Evolutionary conservation across 2,797 vertebrate species (phyloP).

Genomic region (Anas capensis): DNA sequence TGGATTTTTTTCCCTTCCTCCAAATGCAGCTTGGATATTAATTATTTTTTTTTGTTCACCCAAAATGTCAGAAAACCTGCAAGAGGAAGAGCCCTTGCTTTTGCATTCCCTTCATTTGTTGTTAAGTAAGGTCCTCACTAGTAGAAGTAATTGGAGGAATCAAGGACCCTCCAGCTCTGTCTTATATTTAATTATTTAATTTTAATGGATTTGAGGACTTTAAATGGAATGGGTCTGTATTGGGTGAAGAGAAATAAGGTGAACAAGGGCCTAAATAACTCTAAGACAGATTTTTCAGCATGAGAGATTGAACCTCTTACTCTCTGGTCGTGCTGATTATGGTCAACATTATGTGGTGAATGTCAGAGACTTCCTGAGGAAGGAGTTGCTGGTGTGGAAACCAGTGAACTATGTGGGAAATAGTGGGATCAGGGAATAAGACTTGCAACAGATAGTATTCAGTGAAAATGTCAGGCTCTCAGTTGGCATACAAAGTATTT

Average conservation of each 20-base stretch:
- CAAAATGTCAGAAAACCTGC: not conserved
- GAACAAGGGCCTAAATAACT: not conserved
- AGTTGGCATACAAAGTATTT: not conserved
- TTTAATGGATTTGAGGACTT: not conserved
- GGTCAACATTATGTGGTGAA: not conserved
- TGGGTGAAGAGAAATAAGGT: not conserved
- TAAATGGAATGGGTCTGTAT: not conserved
- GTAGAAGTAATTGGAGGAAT: not conserved
- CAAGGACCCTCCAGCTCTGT: not conserved
- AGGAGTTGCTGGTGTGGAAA: not conserved
- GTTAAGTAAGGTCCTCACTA: not conserved
- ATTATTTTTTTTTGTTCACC: slow-evolving; percentile 1
- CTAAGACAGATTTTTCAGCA: not conserved
- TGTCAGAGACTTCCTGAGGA: not conserved
- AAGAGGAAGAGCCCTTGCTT: not conserved
- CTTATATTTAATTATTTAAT: not conserved
- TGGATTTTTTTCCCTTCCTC: not conserved
- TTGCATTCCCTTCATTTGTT: not conserved
- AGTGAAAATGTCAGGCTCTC: not conserved
- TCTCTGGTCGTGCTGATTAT: not conserved
- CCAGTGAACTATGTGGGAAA: not conserved
- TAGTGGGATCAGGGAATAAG: not conserved
- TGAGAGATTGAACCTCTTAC: not conserved
- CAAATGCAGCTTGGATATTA: not conserved
- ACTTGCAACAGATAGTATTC: not conserved